These are phyloP conservation scores for Morone saxatilis DNA, from an alignment of 2,113 vertebrate genomes.

Conservation along the genomic window DNA sequence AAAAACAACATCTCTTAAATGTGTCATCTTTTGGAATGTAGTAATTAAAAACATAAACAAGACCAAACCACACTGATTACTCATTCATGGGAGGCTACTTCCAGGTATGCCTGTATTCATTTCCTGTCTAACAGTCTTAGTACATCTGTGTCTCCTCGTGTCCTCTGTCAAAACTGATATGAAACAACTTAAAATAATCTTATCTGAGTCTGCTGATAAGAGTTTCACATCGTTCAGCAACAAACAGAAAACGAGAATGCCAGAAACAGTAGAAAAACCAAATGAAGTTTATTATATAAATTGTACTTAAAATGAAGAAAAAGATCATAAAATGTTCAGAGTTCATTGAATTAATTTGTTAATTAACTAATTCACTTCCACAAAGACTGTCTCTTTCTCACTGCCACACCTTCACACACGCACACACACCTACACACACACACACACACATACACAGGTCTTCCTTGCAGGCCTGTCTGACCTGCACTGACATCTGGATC, in stretches of 20 bases:
- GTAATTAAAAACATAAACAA: background rate
- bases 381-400: background rate
- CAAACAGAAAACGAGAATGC: too few relatives aligned
- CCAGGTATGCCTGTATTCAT: background rate
- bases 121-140: too few relatives aligned
- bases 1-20: background rate
- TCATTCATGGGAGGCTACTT: background rate
- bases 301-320: too few relatives aligned
- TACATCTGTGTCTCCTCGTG: background rate
- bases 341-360: too few relatives aligned
- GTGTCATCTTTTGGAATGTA: background rate
- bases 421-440: background rate
- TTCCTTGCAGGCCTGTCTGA: background rate
- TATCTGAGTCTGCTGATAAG: too few relatives aligned
- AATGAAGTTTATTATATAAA: too few relatives aligned
- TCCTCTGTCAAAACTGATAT: background rate
- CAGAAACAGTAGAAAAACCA: too few relatives aligned
- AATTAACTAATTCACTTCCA: too few relatives aligned
- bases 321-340: too few relatives aligned
- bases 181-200: background rate
- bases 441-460: background rate
- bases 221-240: too few relatives aligned
- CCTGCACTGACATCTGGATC: conserved; percentile 51
- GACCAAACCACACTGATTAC: background rate
- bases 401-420: background rate